phyloP scores from a whole-genome alignment of 2,888 invertebrate genomes.

The Nemapogon koenigi region DNA sequence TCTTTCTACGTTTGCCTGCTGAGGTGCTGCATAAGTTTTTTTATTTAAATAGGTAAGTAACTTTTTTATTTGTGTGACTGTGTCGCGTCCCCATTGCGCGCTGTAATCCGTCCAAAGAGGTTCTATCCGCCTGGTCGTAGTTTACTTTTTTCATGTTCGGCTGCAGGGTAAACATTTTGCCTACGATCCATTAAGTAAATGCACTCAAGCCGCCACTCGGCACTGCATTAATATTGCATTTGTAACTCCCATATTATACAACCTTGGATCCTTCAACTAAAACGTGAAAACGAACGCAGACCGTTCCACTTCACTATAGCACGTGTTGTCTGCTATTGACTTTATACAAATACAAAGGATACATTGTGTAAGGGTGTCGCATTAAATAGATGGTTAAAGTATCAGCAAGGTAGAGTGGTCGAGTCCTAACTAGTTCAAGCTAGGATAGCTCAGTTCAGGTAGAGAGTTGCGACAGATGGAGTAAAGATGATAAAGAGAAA shows the following conservation, averaged over 20 bases:
- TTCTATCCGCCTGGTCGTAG: conserved; percentile 33
- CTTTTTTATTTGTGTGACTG: conserved; percentile 46
- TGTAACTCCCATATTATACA: conserved; percentile 30
- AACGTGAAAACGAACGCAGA: too few relatives aligned
- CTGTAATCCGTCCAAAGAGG: conserved; percentile 47
- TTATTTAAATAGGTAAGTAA: conserved; percentile 39
- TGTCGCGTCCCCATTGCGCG: conserved; percentile 31
- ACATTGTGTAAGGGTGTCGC: too few relatives aligned
- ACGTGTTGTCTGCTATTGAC: neutral
- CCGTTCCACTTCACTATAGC: neutral
- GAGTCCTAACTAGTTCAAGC: too few relatives aligned
- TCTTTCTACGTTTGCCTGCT: conserved; percentile 41
- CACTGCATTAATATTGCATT: conserved; percentile 71
- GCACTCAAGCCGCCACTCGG: conserved; percentile 51
- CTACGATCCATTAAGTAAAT: conserved; percentile 61
- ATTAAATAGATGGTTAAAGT: too few relatives aligned
- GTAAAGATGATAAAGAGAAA: too few relatives aligned
- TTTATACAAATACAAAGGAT: too few relatives aligned
- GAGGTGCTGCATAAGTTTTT: conserved; percentile 43
- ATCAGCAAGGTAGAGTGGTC: too few relatives aligned
- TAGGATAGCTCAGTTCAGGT: too few relatives aligned
- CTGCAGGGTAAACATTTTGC: conserved; percentile 53
- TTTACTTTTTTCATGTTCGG: conserved; percentile 40
- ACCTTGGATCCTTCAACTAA: too few relatives aligned
- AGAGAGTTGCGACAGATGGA: too few relatives aligned